Percentiles rank a stretch among this genome's conserved stretches.
phyloP scores from a whole-genome alignment of 1,140 invertebrate genomes.

The Hormaphis cornu region DNA sequence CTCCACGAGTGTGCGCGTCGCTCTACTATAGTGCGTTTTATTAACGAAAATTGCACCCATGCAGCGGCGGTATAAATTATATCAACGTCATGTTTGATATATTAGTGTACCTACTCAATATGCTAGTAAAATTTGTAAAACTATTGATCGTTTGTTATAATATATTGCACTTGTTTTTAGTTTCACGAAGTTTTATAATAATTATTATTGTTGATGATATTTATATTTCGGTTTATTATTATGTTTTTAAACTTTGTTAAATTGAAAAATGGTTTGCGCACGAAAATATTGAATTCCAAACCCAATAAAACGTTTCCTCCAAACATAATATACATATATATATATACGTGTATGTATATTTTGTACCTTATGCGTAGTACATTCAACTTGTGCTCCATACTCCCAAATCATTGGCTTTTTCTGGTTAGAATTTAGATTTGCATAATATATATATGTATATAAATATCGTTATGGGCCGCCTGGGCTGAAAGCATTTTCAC shows the following conservation, averaged over 20 bases:
- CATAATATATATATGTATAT: too few species aligned
- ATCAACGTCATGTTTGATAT: too few species aligned
- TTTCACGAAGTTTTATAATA: background rate
- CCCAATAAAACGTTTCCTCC: constrained; percentile 26
- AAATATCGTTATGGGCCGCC: constrained; percentile 17
- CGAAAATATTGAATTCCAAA: constrained; percentile 15
- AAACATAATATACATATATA: background rate
- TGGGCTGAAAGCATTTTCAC: constrained; percentile 26
- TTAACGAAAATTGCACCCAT: too few species aligned
- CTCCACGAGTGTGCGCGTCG: too few species aligned
- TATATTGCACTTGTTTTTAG: too few species aligned
- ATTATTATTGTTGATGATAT: too few species aligned
- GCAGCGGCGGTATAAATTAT: too few species aligned
- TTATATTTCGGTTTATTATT: background rate
- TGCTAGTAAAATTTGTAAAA: too few species aligned
- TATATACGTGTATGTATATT: background rate
- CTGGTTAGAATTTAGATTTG: constrained; percentile 18
- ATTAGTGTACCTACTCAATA: too few species aligned
- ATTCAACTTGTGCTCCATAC: background rate
- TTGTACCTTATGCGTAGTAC: background rate
- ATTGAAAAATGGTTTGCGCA: background rate
- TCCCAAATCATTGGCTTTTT: constrained; percentile 8
- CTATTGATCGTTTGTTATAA: too few species aligned
- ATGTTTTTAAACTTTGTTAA: background rate
- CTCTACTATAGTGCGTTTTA: too few species aligned